A percentile compares a stretch with the other conserved stretches of the same genome.
Conservation (phyloP, 2,797 vertebrate species). For the Lepidocolaptes lacrymiger region DNA sequence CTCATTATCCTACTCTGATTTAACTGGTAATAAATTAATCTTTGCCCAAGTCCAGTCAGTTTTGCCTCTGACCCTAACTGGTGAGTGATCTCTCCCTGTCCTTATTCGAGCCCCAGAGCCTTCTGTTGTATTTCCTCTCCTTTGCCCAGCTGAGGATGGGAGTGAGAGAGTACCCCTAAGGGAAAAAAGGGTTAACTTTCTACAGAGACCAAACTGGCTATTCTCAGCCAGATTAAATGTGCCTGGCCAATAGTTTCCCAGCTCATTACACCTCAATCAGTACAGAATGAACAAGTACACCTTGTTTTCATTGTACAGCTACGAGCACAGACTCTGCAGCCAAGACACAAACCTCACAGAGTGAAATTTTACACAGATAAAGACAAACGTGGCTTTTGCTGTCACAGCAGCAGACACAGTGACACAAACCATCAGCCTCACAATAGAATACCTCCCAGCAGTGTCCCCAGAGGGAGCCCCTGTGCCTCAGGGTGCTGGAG, state of each 20-base stretch:
- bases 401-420: not conserved
- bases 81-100: not conserved
- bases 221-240: not conserved
- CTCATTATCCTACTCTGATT: not conserved
- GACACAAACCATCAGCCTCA: not conserved
- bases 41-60: not conserved
- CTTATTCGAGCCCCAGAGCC: not conserved
- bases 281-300: accelerated
- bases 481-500: not conserved
- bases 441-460: not conserved
- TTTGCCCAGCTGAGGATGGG: not conserved
- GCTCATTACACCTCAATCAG: not conserved
- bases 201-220: not conserved
- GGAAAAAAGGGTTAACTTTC: not conserved
- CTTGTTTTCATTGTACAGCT: not conserved
- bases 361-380: not conserved
- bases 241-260: not conserved
- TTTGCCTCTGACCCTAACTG: not conserved
- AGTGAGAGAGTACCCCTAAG: not conserved
- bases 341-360: not conserved
- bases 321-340: accelerated
- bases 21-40: not conserved
- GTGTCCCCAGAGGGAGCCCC: not conserved
- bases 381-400: not conserved
- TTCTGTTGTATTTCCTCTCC: not conserved